Percentiles rank a stretch among this genome's conserved stretches.
These are phyloP conservation scores for Oreohelix idahoensis DNA, from an alignment of 1,140 invertebrate species.

Conservation along the genomic window DNA sequence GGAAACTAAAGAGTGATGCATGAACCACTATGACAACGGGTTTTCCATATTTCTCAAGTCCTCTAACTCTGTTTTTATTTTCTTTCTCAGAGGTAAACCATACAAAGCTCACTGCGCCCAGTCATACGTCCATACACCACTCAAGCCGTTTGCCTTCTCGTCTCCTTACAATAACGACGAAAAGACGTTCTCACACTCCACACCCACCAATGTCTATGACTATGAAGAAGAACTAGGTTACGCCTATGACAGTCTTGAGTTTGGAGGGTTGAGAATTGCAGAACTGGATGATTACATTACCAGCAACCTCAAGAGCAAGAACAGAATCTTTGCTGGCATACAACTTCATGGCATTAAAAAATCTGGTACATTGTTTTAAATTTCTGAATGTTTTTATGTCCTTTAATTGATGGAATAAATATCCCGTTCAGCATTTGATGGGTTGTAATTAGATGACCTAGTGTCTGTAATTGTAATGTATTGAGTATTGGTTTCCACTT, in stretches of 20 bases:
- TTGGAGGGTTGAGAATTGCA: slow-evolving; percentile 46
- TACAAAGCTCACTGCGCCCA: slow-evolving; percentile 50
- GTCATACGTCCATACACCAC: slow-evolving; percentile 27
- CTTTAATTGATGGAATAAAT: too few relatives aligned
- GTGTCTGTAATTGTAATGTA: too few relatives aligned
- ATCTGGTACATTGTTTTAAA: slow-evolving; percentile 21
- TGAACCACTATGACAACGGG: too few relatives aligned
- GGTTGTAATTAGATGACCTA: too few relatives aligned
- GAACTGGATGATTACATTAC: slow-evolving; percentile 45
- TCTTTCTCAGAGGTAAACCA: slow-evolving; percentile 32
- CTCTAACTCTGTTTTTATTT: not conserved
- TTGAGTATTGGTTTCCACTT: too few relatives aligned
- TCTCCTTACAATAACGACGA: slow-evolving; percentile 45
- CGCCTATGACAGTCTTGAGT: slow-evolving; percentile 49
- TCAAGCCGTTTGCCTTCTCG: slow-evolving; percentile 48
- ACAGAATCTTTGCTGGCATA: slow-evolving; percentile 44
- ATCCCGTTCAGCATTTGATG: too few relatives aligned
- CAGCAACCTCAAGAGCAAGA: not conserved
- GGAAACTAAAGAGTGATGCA: too few relatives aligned
- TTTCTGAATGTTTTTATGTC: too few relatives aligned
- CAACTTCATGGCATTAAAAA: slow-evolving; percentile 39
- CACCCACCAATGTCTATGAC: slow-evolving; percentile 47
- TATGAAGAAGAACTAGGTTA: slow-evolving; percentile 47
- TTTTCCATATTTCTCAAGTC: too few relatives aligned
- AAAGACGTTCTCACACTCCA: slow-evolving; percentile 41